These are phyloP conservation scores for Orestias chungarensis DNA, from an alignment of 2,797 vertebrate genomes.

Conservation along the genomic window DNA sequence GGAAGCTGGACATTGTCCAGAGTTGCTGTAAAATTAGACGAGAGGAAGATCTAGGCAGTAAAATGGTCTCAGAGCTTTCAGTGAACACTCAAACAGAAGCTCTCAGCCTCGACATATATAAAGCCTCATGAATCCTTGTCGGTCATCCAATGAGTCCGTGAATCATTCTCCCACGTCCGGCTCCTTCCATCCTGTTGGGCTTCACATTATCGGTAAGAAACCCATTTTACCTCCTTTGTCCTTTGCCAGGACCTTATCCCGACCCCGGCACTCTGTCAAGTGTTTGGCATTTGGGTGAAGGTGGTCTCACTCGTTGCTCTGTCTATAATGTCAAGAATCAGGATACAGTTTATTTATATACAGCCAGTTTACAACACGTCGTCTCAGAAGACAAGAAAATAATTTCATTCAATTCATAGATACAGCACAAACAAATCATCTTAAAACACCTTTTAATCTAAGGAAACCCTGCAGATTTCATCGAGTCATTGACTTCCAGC, in stretches of 20 bases:
- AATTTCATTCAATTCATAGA: too few relatives aligned
- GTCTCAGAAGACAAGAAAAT: too few relatives aligned
- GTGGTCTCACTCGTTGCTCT: slow-evolving; percentile 44
- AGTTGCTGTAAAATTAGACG: slow-evolving; percentile 39
- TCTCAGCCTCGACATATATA: slow-evolving; percentile 67
- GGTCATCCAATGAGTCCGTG: slow-evolving; percentile 48
- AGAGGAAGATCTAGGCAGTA: slow-evolving; percentile 55
- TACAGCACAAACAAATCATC: too few relatives aligned
- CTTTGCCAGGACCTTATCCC: slow-evolving; percentile 41
- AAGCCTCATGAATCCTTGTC: slow-evolving; percentile 61
- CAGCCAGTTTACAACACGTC: too few relatives aligned
- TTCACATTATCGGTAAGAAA: slow-evolving; percentile 46
- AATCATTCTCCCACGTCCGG: slow-evolving; percentile 50
- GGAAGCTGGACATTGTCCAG: slow-evolving; percentile 37
- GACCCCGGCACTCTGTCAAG: slow-evolving; percentile 38
- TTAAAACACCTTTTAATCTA: too few relatives aligned
- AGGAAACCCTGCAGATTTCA: too few relatives aligned
- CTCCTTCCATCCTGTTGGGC: slow-evolving; percentile 23
- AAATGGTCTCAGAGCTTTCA: slow-evolving; percentile 49
- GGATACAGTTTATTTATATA: too few relatives aligned
- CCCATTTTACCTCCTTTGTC: slow-evolving; percentile 52
- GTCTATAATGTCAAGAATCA: slow-evolving; percentile 6
- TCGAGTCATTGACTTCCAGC: too few relatives aligned
- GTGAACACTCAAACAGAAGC: slow-evolving; percentile 51
- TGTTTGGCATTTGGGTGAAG: slow-evolving; percentile 25